Evolutionary conservation across 2,797 vertebrate species (phyloP), one percentile per base, ranked within the genome.

Genomic region (Columba guinea): DNA sequence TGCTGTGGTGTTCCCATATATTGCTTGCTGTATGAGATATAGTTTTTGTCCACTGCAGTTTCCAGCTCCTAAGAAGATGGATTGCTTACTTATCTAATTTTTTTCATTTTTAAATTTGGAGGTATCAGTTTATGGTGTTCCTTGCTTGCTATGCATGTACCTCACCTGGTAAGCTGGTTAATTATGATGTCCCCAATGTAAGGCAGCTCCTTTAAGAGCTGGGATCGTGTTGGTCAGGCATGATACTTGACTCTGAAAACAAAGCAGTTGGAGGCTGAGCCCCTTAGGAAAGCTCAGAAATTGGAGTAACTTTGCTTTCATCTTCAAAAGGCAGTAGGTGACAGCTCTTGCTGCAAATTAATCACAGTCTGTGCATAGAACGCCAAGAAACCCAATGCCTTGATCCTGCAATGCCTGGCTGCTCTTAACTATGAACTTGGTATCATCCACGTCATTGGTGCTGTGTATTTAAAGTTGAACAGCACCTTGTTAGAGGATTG

Each of bases 1-100:
- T 24, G 44, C 49, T 4, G 1, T 5, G 7, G 49, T 16, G 56
- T 39, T 49, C 35, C 17, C 2, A 6, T 2, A 28, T 17, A 48
- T 87, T 83, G 5, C 12, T 76, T 1, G 1, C 15, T 13, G 15
- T 62, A 13, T 4, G 3, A 49, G 17, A 69, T 4, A 27, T 0
- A 30, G 11, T 7, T 22, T 49, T 53, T 46, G 5, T 26, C 8
- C 5, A 3, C 28, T 28, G 2, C 0, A 1, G 4, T 21, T 65
- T 55, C 8, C 1, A 27, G 5, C 2, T 58, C 37, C 24, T 30
- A 34, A 34, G 41, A 17, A 26, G 7, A 8, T 41, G 27, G 4
- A 6, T 48, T 74, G 5, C 12, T 84, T 49, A 5, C 41, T 64
- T 59, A 52, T 30, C 13, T n/a, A 5, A 3, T 16, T 24, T 30